phyloP scores from a whole-genome alignment of 2,113 vertebrate species.

The Grallaria varia region DNA sequence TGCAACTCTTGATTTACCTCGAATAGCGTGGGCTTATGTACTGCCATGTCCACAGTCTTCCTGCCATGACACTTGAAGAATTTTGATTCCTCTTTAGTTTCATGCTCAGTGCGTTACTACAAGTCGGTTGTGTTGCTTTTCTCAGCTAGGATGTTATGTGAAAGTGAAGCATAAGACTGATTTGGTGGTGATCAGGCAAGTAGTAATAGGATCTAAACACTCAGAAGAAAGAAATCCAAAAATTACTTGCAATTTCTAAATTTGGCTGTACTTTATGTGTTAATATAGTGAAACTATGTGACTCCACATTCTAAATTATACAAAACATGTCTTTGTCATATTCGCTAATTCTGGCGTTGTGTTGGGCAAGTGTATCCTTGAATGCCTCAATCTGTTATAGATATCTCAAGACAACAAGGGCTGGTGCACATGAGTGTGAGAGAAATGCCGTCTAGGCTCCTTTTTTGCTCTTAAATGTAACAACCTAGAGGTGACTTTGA shows the following conservation, averaged over 20 bases:
- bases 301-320: not conserved
- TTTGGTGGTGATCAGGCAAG: not conserved
- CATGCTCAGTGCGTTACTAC: not conserved
- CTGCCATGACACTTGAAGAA: not conserved
- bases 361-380: not conserved
- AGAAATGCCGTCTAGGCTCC: not conserved
- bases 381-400: not conserved
- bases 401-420: not conserved
- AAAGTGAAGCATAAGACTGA: not conserved
- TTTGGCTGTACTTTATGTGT: not conserved
- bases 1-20: not conserved
- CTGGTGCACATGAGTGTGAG: not conserved
- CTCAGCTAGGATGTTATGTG: not conserved
- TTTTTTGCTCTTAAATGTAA: not conserved
- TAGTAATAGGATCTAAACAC: not conserved
- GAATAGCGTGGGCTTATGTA: not conserved
- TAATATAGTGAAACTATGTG: not conserved
- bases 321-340: not conserved
- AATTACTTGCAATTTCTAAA: not conserved
- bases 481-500: not conserved
- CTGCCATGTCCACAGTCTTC: not conserved
- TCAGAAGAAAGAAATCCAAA: not conserved
- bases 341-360: fast-evolving
- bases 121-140: not conserved
- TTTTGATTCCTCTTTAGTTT: not conserved